These are phyloP conservation scores for Helobdella robusta DNA, from an alignment of 2,888 invertebrate species.

Conservation along the genomic window DNA sequence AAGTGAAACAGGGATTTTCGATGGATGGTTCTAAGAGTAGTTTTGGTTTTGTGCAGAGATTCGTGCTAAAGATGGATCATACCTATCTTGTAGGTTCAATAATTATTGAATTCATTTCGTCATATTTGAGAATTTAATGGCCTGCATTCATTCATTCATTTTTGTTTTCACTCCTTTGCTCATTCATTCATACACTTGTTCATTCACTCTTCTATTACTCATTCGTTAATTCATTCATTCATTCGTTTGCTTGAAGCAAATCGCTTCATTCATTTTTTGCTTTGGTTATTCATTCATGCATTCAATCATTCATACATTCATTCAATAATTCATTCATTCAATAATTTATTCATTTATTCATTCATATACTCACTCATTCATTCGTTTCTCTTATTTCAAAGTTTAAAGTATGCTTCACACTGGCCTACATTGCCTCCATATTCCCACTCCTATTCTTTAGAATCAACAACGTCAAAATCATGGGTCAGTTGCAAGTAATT, in stretches of 20 bases:
- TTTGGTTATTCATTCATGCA: not conserved
- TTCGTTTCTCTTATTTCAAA: slow-evolving; percentile 13
- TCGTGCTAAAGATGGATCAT: slow-evolving; percentile 69
- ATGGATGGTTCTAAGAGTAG: slow-evolving; percentile 62
- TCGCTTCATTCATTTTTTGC: not conserved
- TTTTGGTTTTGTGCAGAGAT: slow-evolving; percentile 61
- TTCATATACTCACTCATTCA: not conserved
- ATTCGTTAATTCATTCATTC: too few species aligned
- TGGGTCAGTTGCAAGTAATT: slow-evolving; percentile 22
- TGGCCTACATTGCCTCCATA: slow-evolving; percentile 10
- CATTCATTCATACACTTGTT: too few species aligned
- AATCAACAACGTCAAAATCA: slow-evolving; percentile 21
- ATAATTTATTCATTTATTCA: too few species aligned
- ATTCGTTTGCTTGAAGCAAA: not conserved
- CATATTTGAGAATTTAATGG: not conserved
- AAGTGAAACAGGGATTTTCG: slow-evolving; percentile 47
- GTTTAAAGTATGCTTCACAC: slow-evolving; percentile 20
- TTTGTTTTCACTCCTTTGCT: too few species aligned
- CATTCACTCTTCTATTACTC: too few species aligned
- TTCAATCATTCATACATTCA: not conserved
- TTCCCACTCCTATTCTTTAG: slow-evolving; percentile 26
- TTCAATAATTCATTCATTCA: not conserved
- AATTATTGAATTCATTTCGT: not conserved
- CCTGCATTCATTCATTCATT: too few species aligned
- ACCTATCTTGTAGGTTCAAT: slow-evolving; percentile 60